Conservation (phyloP, 2,888 invertebrate species). For the Gastracanthus pulcherrimus region DNA sequence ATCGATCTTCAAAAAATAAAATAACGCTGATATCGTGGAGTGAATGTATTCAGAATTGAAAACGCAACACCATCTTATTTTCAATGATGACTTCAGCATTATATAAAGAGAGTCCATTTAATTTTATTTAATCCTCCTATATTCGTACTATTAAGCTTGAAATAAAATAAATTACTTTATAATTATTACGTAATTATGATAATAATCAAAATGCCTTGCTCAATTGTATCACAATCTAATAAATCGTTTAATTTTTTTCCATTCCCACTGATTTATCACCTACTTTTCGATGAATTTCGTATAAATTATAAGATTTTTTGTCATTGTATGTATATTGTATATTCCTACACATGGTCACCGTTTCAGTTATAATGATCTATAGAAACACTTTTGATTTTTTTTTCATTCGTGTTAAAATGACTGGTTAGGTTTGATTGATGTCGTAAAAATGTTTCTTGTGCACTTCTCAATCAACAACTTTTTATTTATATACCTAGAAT, state of each 20-base stretch:
- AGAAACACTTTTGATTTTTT: too few species aligned
- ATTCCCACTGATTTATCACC: neutral
- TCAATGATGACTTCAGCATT: slow-evolving; percentile 47
- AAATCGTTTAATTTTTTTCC: neutral
- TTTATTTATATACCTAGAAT: too few species aligned
- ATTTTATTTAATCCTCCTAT: slow-evolving; percentile 15
- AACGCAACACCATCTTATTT: slow-evolving; percentile 25
- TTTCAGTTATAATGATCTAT: too few species aligned
- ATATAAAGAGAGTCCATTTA: slow-evolving; percentile 32
- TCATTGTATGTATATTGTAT: neutral
- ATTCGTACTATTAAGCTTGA: neutral
- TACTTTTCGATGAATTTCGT: neutral
- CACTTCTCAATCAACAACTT: too few species aligned
- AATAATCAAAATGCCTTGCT: neutral
- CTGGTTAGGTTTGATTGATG: too few species aligned
- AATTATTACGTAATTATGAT: neutral
- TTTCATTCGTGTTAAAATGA: too few species aligned
- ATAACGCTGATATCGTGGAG: neutral
- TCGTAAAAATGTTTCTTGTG: too few species aligned
- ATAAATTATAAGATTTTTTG: neutral
- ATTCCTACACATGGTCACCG: too few species aligned
- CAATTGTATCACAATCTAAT: neutral
- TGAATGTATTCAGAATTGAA: neutral
- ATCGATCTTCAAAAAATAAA: too few species aligned
- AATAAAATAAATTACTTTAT: neutral